A percentile compares a stretch with the other conserved stretches of the same genome.
phyloP scores from a whole-genome alignment of 1,140 invertebrate species.

The Drosophila erecta region DNA sequence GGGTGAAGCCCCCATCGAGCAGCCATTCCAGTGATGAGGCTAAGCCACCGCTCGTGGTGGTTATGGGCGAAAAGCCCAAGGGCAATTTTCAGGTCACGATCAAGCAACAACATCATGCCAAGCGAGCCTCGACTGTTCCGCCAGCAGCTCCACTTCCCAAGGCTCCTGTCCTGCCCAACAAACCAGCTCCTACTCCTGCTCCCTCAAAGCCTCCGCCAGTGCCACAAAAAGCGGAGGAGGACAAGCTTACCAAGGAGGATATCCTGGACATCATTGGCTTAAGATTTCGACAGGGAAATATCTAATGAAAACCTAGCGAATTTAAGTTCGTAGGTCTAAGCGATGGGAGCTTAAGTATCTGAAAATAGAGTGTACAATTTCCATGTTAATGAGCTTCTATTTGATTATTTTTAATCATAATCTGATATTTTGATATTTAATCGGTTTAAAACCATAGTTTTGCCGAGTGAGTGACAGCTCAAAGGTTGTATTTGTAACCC shows the following conservation, averaged over 20 bases:
- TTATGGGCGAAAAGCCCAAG: background rate
- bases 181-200: background rate
- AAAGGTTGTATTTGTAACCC: slow-evolving; percentile 16
- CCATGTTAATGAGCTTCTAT: too few species aligned
- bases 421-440: background rate
- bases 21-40: background rate
- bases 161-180: slow-evolving; percentile 13
- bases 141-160: background rate
- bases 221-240: slow-evolving; percentile 7
- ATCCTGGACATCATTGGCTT: slow-evolving; percentile 55
- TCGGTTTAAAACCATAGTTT: background rate
- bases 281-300: background rate
- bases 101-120: slow-evolving; percentile 35
- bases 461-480: background rate
- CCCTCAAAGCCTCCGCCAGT: background rate
- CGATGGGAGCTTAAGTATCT: too few species aligned
- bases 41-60: background rate
- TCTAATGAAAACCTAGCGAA: background rate
- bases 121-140: background rate
- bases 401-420: background rate
- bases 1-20: slow-evolving; percentile 21
- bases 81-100: slow-evolving; percentile 12
- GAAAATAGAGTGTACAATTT: too few species aligned
- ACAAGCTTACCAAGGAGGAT: slow-evolving; percentile 55
- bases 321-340: too few species aligned